Evolutionary conservation across 2,888 invertebrate genomes (phyloP), one percentile per base, ranked within the genome.

Genomic region (Epistrophella euchroma): DNA sequence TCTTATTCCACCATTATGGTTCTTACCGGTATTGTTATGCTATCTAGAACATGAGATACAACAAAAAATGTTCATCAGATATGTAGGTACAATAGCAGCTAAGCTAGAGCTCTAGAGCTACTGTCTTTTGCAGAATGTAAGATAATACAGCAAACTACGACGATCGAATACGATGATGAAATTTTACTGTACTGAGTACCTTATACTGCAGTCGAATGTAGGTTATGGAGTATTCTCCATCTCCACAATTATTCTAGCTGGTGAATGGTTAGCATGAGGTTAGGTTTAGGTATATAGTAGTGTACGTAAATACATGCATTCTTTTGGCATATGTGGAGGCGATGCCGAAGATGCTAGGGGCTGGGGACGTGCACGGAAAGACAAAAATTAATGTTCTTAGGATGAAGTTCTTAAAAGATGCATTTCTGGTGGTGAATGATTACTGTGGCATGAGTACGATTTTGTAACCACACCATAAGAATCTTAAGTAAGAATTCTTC

Each of bases 1-100:
- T 62, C 76, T 58, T 62, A 22, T 70, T 62, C 9, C n/a, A n/a
- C 22, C 32, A 47, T 62, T 28, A n/a, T 28, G 50, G 62, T 74
- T 78, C 78, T 86, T 86, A 82, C 86, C 86, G 86, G 82, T 78
- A 82, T 81, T 55, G 60, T 82, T 82, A n/a, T n/a, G 82, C 58
- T 86, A 82, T 86, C 86, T 86, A 86, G 86, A 86, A 86, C 86
- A 71, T 64, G 66, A 73, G 73, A 73, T 55, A 62, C 37, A 73
- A 66, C 58, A 83, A 62, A 60, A 50, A 43, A 11, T 47, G 19
- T 66, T 19, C 64, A 19, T 32, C 28, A 47, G 47, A 66, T 47
- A n/a, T n/a, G n/a, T n/a, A n/a, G n/a, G n/a, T n/a, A 47, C 11
- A 71, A 76, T 28, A 70, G 40, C 40, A 62, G 47, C 40, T 56